Percentiles rank a stretch among this genome's conserved stretches.
Evolutionary conservation across 2,888 invertebrate genomes (phyloP).

Genomic region (Microdon myrmicae): DNA sequence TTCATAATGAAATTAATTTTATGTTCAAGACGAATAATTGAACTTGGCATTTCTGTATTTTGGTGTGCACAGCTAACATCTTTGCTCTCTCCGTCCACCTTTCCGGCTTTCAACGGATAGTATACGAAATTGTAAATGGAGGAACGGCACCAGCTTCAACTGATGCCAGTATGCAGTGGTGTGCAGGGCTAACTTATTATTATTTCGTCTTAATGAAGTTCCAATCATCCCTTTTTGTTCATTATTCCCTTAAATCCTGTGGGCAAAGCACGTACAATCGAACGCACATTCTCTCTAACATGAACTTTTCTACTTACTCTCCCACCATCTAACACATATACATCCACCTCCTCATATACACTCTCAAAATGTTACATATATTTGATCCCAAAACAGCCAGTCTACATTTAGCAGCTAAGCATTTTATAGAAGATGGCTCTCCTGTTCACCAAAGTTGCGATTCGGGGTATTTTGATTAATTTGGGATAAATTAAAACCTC

Average conservation of each 20-base stretch:
- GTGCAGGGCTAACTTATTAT: conserved; percentile 42
- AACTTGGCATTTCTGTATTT: conserved; percentile 32
- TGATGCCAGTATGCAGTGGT: background rate
- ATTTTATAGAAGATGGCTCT: conserved; percentile 50
- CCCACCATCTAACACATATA: conserved; percentile 12
- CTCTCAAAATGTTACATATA: conserved; percentile 1
- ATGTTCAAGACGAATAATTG: conserved; percentile 32
- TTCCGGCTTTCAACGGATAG: conserved; percentile 11
- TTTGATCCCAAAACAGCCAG: conserved; percentile 1
- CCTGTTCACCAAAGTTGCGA: conserved; percentile 43
- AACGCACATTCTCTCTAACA: conserved; percentile 49
- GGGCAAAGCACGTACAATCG: conserved; percentile 50
- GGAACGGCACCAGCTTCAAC: conserved; percentile 9
- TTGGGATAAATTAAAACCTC: conserved; percentile 65
- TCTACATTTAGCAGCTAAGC: conserved; percentile 29
- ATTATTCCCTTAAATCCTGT: conserved; percentile 49
- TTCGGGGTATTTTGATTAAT: conserved; percentile 62
- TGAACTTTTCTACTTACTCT: conserved; percentile 46
- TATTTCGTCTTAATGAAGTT: conserved; percentile 52
- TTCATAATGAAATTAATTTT: conserved; percentile 40
- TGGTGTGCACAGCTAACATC: conserved; percentile 14
- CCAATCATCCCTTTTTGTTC: conserved; percentile 51
- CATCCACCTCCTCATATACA: background rate
- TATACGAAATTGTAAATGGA: conserved; percentile 6
- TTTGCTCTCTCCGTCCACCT: too few species aligned